Base-by-base conservation (phyloP, 2,888 invertebrate species). In the Chloroclystis v-ata region DNA sequence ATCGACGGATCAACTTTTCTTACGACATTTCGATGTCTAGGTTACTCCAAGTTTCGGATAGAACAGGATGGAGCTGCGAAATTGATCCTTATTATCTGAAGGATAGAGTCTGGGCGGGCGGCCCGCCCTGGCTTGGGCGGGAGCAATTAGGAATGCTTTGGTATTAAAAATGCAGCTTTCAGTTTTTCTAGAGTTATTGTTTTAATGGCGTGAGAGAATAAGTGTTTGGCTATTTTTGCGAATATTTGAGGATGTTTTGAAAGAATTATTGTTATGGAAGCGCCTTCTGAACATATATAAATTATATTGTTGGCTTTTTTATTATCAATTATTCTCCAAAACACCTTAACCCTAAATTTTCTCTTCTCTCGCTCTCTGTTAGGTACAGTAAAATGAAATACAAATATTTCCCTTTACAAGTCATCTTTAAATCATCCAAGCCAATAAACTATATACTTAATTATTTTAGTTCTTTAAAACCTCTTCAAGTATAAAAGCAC, bases 1-100 rank as follows among this genome's bases (percentile, higher is more conserved):
- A 67, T 67, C 65, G 72, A 68, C 72, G 58, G 56, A 49, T 51
- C 45, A 52, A 58, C 47, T 65, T 72, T 73, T 75, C 81, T 85
- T 86, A 75, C 72, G 82, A 77, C 84, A 66, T 78, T 85, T 65
- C 68, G 60, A 75, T 73, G 85, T 85, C 85, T 86, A 57, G 10
- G 20, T 14, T 14, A 13, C 13, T 57, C 64, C 66, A 65, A 62
- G 61, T 69, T 67, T 70, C 72, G 72, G 76, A 75, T 75, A 75
- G 72, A 74, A 71, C 74, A 83, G 82, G 85, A 81, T 77, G 75
- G 77, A 65, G n/a, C 66, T 57, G 67, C 73, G 69, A 85, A 77
- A 76, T 72, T 79, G 69, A 65, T 48, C 64, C 71, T 73, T 84
- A 80, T 78, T 69, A 67, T 56, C 46, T 57, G 51, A 7, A 55